Percentiles rank a stretch among this genome's conserved stretches.
These are phyloP conservation scores for Venturia canescens DNA, from an alignment of 1,140 invertebrate species.

Conservation along the genomic window DNA sequence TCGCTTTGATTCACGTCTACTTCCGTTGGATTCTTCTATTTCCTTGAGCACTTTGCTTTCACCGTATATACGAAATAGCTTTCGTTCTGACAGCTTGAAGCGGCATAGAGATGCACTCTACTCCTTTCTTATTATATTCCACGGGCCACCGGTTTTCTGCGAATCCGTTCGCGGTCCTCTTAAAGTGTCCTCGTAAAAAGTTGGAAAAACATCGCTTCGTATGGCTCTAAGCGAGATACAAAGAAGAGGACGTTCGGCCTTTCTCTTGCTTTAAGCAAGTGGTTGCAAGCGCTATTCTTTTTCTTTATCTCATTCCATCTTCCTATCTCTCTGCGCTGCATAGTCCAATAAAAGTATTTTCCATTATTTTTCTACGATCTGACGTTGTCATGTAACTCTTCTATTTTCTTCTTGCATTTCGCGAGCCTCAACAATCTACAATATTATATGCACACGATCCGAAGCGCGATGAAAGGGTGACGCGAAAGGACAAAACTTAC, in stretches of 20 bases:
- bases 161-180: constrained; percentile 11
- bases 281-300: neutral
- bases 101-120: neutral
- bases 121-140: constrained; percentile 40
- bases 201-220: constrained; percentile 39
- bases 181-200: constrained; percentile 50
- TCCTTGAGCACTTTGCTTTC: constrained; percentile 12
- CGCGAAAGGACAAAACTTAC: no score
- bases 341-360: constrained; percentile 62
- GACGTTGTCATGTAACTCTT: neutral
- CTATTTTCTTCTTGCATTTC: neutral
- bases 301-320: neutral
- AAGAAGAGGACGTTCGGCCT: constrained; percentile 19
- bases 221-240: constrained; percentile 12
- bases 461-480: constrained; percentile 36
- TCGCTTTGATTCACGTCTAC: neutral
- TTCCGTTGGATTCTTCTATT: neutral
- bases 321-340: neutral
- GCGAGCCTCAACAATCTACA: constrained; percentile 21
- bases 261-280: neutral
- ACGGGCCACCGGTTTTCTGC: constrained; percentile 34
- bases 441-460: constrained; percentile 43
- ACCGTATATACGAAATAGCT: neutral
- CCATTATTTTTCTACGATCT: constrained; percentile 60
- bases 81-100: constrained; percentile 2